Evolutionary conservation across 2,113 vertebrate genomes (phyloP), one percentile per base, ranked within the genome.

Genomic region (Nannospalax galili): DNA sequence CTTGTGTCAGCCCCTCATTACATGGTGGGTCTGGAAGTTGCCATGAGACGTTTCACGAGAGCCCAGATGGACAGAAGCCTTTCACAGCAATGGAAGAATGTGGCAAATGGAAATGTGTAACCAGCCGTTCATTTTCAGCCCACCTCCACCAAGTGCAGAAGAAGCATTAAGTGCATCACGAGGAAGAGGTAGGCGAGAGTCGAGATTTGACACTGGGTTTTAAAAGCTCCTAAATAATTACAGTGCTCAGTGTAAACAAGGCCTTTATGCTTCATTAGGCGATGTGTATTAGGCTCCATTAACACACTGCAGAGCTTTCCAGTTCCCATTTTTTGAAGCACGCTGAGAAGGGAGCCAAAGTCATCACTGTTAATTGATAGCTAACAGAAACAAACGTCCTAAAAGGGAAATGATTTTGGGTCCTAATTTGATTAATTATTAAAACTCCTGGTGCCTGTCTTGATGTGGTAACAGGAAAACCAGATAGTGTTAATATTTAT

Each of bases 191-290:
- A 87, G 97, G 84, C 4, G 26, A 93, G 84, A 93, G 74, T 86
- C 67, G 62, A 86, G 82, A 58, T 94, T 97, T 98, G 95, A 97
- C 95, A 96, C 7, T 75, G 56, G 88, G 80, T 91, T 96, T 94
- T 97, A 97, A 98, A 98, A 98, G 98, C 98, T 98, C 98, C 98
- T 97, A 98, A 98, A 97, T 98, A 98, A 99, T 98, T 98, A 98
- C 88, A 37, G 69, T 67, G 56, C 86, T 96, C 95, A 97, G 86
- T 97, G 97, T 98, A 98, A 98, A 98, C 97, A 98, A 92, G 91
- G 97, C 98, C 95, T 98, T 98, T 96, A 93, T 88, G 98, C 98
- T 98, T 98, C 98, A 98, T 98, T 98, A 98, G 97, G 97, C 98
- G 86, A 98, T 97, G 93, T 96, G 84, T 98, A 93, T 98, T 97